Evolutionary conservation across 2,797 vertebrate species (phyloP).

Genomic region (Sebastes steindachneri): DNA sequence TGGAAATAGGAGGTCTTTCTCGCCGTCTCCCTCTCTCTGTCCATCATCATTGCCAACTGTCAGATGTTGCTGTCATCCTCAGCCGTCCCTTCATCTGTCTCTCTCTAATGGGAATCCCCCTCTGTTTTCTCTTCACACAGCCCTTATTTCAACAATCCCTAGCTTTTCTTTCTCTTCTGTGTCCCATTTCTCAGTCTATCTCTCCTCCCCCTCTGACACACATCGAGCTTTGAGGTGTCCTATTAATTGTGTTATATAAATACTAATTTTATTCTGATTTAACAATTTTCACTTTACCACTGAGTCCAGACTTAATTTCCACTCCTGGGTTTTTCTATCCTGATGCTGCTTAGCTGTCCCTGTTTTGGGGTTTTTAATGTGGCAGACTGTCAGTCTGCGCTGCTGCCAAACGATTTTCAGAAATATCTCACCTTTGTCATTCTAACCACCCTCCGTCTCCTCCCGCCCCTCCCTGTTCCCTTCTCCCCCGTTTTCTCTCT

Average conservation of each 20-base stretch:
- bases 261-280: constrained; percentile 24
- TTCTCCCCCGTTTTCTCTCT: not conserved
- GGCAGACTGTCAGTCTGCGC: constrained; percentile 20
- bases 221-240: constrained; percentile 36
- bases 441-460: constrained; percentile 23
- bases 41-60: constrained; percentile 67
- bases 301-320: constrained; percentile 10
- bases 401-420: constrained; percentile 12
- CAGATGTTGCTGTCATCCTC: constrained; percentile 70
- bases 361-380: constrained; percentile 14
- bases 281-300: constrained; percentile 10
- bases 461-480: not conserved
- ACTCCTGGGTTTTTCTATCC: not conserved
- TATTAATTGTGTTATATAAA: constrained; percentile 54
- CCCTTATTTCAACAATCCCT: constrained; percentile 47
- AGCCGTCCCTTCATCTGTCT: constrained; percentile 66
- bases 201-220: constrained; percentile 36
- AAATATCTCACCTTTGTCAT: constrained; percentile 43
- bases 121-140: constrained; percentile 46
- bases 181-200: constrained; percentile 31
- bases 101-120: constrained; percentile 72
- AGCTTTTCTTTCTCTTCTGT: not conserved
- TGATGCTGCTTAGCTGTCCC: not conserved
- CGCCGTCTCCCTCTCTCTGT: constrained; percentile 46
- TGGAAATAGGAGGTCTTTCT: constrained; percentile 40